These are phyloP conservation scores for Leucophenga maculata DNA, from an alignment of 2,888 invertebrate genomes.

Conservation along the genomic window DNA sequence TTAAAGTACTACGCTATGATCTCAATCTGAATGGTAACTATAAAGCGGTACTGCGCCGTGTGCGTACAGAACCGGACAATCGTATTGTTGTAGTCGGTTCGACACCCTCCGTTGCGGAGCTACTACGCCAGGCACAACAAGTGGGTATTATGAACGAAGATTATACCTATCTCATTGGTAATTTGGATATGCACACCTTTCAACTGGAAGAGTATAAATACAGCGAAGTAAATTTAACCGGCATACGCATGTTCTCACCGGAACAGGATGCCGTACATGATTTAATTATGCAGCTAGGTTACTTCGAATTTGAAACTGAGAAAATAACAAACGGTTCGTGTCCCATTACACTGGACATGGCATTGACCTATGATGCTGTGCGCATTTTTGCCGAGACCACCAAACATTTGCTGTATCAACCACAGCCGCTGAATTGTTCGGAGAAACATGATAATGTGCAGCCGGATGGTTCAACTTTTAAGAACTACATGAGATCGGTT, in stretches of 20 bases:
- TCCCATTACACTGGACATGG: conserved; percentile 77
- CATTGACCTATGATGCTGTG: conserved; percentile 88
- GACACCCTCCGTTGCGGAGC: conserved; percentile 74
- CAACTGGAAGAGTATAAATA: conserved; percentile 84
- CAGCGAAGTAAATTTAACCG: conserved; percentile 88
- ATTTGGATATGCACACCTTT: conserved; percentile 78
- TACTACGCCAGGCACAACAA: conserved; percentile 86
- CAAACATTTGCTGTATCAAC: conserved; percentile 75
- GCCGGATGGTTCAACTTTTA: conserved; percentile 85
- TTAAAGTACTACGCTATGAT: conserved; percentile 78
- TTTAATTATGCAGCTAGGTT: conserved; percentile 42
- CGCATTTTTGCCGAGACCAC: conserved; percentile 84
- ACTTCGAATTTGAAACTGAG: conserved; percentile 36
- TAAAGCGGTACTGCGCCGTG: conserved; percentile 78
- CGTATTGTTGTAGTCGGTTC: conserved; percentile 83
- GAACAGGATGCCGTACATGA: conserved; percentile 74
- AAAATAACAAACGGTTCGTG: conserved; percentile 54
- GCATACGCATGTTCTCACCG: conserved; percentile 78
- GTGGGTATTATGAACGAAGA: conserved; percentile 97
- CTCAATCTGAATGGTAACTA: conserved; percentile 80
- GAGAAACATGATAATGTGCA: conserved; percentile 77
- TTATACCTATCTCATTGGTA: conserved; percentile 86
- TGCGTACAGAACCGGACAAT: conserved; percentile 79
- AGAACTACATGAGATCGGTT: conserved; percentile 80
- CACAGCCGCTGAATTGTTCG: conserved; percentile 75